Conservation (phyloP, 30 jellyfish, hydroid and myxozoan genomes). For the Chironex yamaguchii region DNA sequence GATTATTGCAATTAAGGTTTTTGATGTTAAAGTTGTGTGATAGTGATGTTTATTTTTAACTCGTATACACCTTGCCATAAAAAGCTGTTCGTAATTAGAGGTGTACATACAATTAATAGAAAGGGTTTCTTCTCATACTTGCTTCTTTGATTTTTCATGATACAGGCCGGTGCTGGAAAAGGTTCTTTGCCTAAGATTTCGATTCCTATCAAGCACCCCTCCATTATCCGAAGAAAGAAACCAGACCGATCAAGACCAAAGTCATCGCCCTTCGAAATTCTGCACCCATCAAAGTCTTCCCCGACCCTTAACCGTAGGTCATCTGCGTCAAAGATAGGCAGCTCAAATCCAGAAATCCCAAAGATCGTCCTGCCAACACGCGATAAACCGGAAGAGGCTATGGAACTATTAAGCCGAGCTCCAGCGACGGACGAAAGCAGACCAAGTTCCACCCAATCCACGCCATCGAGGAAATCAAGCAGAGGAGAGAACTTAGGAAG, state of each 20-base stretch:
- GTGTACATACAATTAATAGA: too few species aligned
- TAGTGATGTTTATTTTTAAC: too few species aligned
- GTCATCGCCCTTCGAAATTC: constrained; percentile 63
- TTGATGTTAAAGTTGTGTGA: too few species aligned
- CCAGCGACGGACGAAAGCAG: not conserved
- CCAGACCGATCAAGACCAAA: constrained; percentile 61
- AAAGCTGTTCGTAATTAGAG: too few species aligned
- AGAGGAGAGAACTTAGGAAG: not conserved
- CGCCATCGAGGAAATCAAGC: constrained; percentile 15
- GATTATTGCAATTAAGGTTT: too few species aligned
- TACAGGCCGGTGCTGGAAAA: not conserved
- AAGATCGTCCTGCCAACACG: constrained; percentile 71
- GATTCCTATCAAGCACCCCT: not conserved
- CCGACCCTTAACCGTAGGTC: not conserved
- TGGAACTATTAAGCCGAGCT: constrained; percentile 13
- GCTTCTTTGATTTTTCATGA: too few species aligned
- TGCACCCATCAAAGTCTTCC: constrained; percentile 5
- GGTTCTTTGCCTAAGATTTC: not conserved
- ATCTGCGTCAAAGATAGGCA: not conserved
- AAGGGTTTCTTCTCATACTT: too few species aligned
- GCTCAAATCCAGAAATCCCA: constrained; percentile 32
- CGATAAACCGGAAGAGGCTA: constrained; percentile 44
- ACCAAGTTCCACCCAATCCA: constrained; percentile 17
- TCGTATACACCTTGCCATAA: too few species aligned
- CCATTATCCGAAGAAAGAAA: not conserved